Conservation (phyloP, 2,888 invertebrate genomes). For the Eristalinus aeneus region DNA sequence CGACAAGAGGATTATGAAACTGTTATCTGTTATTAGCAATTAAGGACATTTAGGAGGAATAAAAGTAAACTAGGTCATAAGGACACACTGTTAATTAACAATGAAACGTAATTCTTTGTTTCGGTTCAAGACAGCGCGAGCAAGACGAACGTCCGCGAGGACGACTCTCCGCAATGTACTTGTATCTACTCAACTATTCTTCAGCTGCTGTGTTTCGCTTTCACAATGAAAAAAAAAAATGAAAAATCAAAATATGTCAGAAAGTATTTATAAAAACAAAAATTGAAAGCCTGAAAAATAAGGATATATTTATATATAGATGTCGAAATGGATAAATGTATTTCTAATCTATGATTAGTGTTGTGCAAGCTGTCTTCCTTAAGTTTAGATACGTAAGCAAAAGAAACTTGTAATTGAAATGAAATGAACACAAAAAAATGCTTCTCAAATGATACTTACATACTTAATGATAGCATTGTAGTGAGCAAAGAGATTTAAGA, state of each 20-base stretch:
- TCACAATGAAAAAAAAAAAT: constrained; percentile 62
- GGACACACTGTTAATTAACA: constrained; percentile 30
- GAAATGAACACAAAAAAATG: constrained; percentile 27
- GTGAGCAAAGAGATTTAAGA: constrained; percentile 21
- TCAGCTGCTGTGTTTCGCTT: constrained; percentile 46
- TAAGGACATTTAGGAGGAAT: constrained; percentile 31
- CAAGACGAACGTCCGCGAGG: not conserved
- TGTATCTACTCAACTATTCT: constrained; percentile 34
- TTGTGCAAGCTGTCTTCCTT: constrained; percentile 73
- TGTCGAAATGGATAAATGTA: constrained; percentile 51
- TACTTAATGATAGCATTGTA: constrained; percentile 17
- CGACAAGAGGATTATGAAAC: constrained; percentile 11
- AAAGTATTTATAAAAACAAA: constrained; percentile 32
- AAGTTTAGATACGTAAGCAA: constrained; percentile 73
- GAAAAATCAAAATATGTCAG: constrained; percentile 73
- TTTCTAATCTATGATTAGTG: constrained; percentile 72
- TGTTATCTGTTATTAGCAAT: constrained; percentile 62
- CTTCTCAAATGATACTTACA: constrained; percentile 27
- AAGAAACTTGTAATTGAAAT: constrained; percentile 62
- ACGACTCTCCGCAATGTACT: not conserved
- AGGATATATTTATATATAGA: constrained; percentile 58
- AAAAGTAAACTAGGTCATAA: constrained; percentile 31
- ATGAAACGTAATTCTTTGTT: not conserved
- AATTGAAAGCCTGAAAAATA: constrained; percentile 35
- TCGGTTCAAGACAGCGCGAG: not conserved